Percentiles rank a stretch among this genome's conserved stretches.
Conservation (phyloP, 2,113 vertebrate genomes). For the Serinus canaria region DNA sequence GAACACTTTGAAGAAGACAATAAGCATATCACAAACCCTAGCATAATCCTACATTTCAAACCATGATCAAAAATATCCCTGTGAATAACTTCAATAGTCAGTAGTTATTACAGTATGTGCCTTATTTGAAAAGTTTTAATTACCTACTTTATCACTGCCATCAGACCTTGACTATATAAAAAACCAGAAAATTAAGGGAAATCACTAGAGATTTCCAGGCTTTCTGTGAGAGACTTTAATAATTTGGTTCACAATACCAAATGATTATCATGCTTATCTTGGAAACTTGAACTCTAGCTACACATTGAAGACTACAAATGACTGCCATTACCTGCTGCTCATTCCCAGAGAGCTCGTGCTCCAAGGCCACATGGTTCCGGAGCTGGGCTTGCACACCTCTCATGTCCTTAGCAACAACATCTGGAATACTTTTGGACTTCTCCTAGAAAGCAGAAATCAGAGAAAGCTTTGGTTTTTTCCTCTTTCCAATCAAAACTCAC, state of each 20-base stretch:
- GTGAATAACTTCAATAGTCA: background rate
- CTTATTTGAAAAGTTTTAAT: background rate
- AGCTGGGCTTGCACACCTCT: conserved; percentile 80
- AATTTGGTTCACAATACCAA: background rate
- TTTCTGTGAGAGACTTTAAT: background rate
- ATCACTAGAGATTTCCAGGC: background rate
- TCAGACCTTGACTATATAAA: background rate
- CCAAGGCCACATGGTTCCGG: conserved; percentile 80
- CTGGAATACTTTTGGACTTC: conserved; percentile 81
- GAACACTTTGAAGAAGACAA: background rate
- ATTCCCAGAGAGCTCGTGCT: conserved; percentile 74
- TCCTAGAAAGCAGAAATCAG: conserved; percentile 69
- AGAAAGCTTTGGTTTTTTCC: background rate
- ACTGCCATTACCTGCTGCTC: conserved; percentile 77
- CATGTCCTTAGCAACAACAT: conserved; percentile 81
- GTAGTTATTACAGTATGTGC: background rate
- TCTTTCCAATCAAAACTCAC: background rate
- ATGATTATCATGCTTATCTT: background rate
- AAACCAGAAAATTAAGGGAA: background rate
- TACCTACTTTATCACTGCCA: background rate
- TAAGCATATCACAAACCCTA: background rate
- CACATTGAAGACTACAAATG: background rate
- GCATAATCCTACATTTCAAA: background rate
- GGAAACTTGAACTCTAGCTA: background rate
- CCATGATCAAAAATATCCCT: background rate